A percentile compares a stretch with the other conserved stretches of the same genome.
phyloP scores from a whole-genome alignment of 2,797 vertebrate genomes.

The Chiloscyllium punctatum region DNA sequence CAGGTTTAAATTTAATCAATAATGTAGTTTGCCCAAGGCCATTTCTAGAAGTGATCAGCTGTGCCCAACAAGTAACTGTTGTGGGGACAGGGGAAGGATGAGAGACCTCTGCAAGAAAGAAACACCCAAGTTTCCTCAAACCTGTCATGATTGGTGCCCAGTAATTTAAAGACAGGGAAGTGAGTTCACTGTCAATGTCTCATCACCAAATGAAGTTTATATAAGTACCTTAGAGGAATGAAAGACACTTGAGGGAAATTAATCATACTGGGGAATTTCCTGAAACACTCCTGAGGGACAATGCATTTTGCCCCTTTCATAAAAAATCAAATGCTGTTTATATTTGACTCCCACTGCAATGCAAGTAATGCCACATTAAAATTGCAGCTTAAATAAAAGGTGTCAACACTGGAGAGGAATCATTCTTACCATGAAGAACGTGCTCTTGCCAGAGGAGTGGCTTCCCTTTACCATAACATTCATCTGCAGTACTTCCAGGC shows the following conservation, averaged over 20 bases:
- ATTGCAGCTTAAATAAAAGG: background rate
- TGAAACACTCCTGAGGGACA: background rate
- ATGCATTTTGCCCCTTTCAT: background rate
- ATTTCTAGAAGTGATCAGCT: background rate
- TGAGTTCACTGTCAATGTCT: background rate
- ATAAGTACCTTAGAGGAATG: background rate
- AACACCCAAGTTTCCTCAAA: background rate
- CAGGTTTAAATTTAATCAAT: background rate
- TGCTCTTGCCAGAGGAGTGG: slow-evolving; percentile 72
- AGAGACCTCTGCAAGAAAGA: background rate
- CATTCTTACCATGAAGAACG: slow-evolving; percentile 69
- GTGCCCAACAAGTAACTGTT: background rate
- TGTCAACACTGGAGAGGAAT: background rate
- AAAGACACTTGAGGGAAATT: background rate
- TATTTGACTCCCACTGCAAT: background rate
- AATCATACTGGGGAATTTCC: background rate
- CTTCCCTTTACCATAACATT: slow-evolving; percentile 72
- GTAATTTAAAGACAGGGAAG: background rate
- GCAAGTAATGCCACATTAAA: background rate
- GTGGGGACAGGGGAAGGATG: background rate
- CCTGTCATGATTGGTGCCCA: background rate
- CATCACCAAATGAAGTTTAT: background rate
- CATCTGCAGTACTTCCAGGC: slow-evolving; percentile 60
- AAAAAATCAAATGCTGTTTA: background rate
- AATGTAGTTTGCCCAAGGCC: background rate